Evolutionary conservation across 1,140 invertebrate genomes (phyloP).

Genomic region (Oryctes rhinoceros): DNA sequence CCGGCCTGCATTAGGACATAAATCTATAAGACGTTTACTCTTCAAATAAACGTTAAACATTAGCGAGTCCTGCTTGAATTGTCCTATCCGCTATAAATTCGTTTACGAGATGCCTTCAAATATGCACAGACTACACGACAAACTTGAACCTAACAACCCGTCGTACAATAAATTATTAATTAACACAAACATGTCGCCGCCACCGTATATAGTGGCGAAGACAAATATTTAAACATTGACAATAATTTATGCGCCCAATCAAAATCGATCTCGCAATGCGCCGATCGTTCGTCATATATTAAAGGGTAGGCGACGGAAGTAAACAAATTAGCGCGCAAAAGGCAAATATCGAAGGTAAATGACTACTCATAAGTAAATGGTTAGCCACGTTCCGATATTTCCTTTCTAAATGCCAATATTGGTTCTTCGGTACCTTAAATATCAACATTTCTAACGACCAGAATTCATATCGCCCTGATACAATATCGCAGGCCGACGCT

Average conservation of each 20-base stretch:
- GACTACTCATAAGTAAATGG: background rate
- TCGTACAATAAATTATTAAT: constrained; percentile 14
- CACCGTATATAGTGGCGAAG: background rate
- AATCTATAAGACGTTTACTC: no score
- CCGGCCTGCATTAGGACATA: no score
- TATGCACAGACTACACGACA: background rate
- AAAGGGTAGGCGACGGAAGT: background rate
- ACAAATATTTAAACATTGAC: constrained; percentile 1
- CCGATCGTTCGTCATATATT: background rate
- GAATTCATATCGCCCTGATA: no score
- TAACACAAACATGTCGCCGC: background rate
- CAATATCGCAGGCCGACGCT: no score
- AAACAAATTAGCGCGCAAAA: background rate
- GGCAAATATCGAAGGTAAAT: background rate
- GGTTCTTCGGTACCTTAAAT: no score
- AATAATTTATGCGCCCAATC: constrained; percentile 9
- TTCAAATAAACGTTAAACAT: no score
- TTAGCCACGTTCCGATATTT: background rate
- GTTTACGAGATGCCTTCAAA: no score
- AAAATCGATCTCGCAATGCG: background rate
- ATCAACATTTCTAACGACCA: no score
- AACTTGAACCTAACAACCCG: background rate
- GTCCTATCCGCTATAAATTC: no score
- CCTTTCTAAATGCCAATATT: no score
- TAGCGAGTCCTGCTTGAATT: no score